Percentiles rank a stretch among this genome's conserved stretches.
Evolutionary conservation across 2,797 vertebrate species (phyloP).

Genomic region (Adrianichthys oophorus): DNA sequence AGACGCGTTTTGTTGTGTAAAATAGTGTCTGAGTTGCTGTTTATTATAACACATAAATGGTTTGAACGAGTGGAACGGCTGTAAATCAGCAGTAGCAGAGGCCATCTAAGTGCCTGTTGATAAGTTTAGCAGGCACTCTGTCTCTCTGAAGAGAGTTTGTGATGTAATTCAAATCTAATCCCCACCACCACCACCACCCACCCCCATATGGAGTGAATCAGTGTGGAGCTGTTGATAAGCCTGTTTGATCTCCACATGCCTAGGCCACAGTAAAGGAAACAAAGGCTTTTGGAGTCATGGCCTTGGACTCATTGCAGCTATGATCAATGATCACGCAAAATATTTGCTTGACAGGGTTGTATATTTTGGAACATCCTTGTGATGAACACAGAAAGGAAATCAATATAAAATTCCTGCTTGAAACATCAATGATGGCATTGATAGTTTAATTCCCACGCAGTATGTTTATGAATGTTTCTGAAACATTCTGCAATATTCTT

Average conservation of each 20-base stretch:
- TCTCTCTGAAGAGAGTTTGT: slow-evolving; percentile 20
- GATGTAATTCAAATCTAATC: slow-evolving; percentile 40
- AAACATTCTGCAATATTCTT: too few relatives aligned
- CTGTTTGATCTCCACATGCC: slow-evolving; percentile 54
- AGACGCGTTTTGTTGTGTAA: slow-evolving; percentile 34
- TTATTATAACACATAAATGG: slow-evolving; percentile 8
- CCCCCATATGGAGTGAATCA: slow-evolving; percentile 51
- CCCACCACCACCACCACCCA: slow-evolving; percentile 7
- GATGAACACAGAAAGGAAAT: not conserved
- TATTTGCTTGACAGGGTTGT: slow-evolving; percentile 8
- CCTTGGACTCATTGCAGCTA: slow-evolving; percentile 40
- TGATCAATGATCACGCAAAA: slow-evolving; percentile 25
- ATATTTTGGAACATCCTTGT: slow-evolving; percentile 3
- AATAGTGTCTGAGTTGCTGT: slow-evolving; percentile 14
- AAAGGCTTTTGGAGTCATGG: slow-evolving; percentile 40
- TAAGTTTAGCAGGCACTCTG: slow-evolving; percentile 19
- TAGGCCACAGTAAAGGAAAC: slow-evolving; percentile 64
- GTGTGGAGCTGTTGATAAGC: slow-evolving; percentile 53
- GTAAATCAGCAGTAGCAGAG: slow-evolving; percentile 37
- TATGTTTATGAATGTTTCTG: too few relatives aligned
- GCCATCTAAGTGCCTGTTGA: slow-evolving; percentile 30
- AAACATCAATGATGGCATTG: too few relatives aligned
- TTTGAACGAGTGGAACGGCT: slow-evolving; percentile 28
- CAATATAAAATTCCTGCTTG: too few relatives aligned
- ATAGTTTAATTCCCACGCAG: too few relatives aligned